Conservation (phyloP, 2,797 vertebrate species). For the Rhinoraja longicauda region DNA sequence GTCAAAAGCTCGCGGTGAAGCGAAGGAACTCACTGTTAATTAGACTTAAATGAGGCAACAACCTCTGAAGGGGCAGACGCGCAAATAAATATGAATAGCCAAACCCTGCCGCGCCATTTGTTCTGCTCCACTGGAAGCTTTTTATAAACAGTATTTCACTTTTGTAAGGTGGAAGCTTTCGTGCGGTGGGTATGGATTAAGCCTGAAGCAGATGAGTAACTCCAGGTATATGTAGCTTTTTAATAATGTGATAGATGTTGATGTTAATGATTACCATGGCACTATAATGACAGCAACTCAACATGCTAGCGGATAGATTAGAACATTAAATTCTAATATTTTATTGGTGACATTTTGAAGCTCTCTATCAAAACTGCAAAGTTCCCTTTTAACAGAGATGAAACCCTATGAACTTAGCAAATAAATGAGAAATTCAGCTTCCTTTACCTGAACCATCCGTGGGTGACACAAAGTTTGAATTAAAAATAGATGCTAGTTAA, state of each 20-base stretch:
- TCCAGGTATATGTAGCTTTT: too few relatives aligned
- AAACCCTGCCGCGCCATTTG: background rate
- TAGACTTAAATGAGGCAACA: too few relatives aligned
- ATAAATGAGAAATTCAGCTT: background rate
- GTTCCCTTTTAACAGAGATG: background rate
- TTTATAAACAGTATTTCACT: background rate
- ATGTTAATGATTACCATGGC: too few relatives aligned
- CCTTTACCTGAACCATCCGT: background rate
- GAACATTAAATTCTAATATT: too few relatives aligned
- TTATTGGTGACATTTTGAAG: too few relatives aligned
- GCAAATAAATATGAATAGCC: background rate
- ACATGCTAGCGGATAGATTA: too few relatives aligned
- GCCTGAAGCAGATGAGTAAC: too few relatives aligned
- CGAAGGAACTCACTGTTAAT: too few relatives aligned
- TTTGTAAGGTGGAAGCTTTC: too few relatives aligned
- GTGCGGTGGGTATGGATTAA: background rate
- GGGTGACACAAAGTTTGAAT: background rate
- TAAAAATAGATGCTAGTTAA: background rate
- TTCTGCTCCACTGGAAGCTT: background rate
- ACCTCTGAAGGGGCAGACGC: background rate
- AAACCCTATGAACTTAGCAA: background rate
- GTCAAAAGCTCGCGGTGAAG: too few relatives aligned
- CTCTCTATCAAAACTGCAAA: background rate
- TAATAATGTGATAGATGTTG: too few relatives aligned
- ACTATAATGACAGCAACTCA: too few relatives aligned